Conservation (phyloP, 1,140 invertebrate species). For the Papilio helenus region DNA sequence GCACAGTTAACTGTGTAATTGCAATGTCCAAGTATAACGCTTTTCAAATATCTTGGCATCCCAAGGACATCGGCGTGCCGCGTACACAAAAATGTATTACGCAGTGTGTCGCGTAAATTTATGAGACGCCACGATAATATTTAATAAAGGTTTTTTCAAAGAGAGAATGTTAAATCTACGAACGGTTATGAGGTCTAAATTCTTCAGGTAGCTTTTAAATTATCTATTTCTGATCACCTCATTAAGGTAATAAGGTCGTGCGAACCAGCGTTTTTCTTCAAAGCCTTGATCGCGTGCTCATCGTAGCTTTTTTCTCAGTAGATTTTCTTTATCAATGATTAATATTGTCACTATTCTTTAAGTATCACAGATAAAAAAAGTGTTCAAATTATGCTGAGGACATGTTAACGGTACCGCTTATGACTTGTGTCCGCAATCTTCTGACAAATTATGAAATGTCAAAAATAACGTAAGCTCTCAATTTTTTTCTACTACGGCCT, state of each 20-base stretch:
- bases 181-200: not conserved
- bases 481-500: constrained; percentile 53
- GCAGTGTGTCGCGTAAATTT: too few relatives aligned
- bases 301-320: not conserved
- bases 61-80: too few relatives aligned
- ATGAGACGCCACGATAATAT: too few relatives aligned
- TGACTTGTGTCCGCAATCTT: constrained; percentile 42
- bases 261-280: not conserved
- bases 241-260: constrained; percentile 15
- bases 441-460: constrained; percentile 54
- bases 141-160: not conserved
- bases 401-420: constrained; percentile 11
- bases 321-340: not conserved
- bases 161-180: not conserved
- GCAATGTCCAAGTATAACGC: too few relatives aligned
- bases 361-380: not conserved
- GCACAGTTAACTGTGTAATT: not conserved
- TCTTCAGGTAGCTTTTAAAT: not conserved
- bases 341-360: not conserved
- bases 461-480: constrained; percentile 58
- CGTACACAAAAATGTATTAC: too few relatives aligned
- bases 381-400: not conserved
- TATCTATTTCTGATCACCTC: constrained; percentile 21
- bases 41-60: too few relatives aligned
- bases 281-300: constrained; percentile 27